Percentiles rank a stretch among this genome's conserved stretches.
Evolutionary conservation across 2,797 vertebrate genomes (phyloP).

Genomic region (Trachops cirrhosus): DNA sequence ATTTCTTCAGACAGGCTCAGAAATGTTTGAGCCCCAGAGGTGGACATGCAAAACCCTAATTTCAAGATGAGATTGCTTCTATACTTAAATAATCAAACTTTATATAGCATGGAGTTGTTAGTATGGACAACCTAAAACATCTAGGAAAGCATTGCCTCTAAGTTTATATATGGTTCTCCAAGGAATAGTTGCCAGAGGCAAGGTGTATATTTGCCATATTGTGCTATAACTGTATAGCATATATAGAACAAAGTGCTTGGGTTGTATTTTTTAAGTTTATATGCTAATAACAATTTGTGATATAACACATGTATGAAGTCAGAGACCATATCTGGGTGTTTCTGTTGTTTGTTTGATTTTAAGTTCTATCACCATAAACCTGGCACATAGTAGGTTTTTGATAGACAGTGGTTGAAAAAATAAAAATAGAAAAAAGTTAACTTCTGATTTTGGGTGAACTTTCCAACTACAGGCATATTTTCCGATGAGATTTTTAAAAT

Average conservation of each 20-base stretch:
- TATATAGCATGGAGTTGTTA: neutral
- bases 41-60: neutral
- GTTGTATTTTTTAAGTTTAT: neutral
- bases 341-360: neutral
- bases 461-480: neutral
- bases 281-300: neutral
- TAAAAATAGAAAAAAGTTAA: neutral
- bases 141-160: neutral
- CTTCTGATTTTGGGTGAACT: neutral
- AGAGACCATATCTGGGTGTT: neutral
- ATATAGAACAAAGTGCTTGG: neutral
- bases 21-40: neutral
- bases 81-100: neutral
- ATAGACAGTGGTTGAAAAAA: neutral
- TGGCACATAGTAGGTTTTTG: neutral
- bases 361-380: neutral
- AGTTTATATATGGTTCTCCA: neutral
- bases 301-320: neutral
- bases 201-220: neutral
- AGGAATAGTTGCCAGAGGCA: neutral
- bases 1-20: neutral
- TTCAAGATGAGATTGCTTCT: neutral
- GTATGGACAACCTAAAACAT: neutral
- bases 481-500: neutral
- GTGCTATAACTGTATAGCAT: neutral